A percentile compares a stretch with the other conserved stretches of the same genome.
phyloP scores from a whole-genome alignment of 1,140 invertebrate genomes.

The Ephestia elutella region DNA sequence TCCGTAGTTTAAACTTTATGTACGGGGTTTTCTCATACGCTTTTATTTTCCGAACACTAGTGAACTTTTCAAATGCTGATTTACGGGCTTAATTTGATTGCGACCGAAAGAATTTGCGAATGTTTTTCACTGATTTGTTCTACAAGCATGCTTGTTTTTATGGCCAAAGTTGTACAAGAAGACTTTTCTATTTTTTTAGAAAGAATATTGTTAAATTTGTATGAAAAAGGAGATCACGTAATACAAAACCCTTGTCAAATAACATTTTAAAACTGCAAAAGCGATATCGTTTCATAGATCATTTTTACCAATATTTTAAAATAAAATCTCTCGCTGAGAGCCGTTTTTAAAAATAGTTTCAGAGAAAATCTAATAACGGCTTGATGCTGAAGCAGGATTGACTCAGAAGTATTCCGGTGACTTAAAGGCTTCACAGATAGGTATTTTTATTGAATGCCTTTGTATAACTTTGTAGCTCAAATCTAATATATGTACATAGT shows the following conservation, averaged over 20 bases:
- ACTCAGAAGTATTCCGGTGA: neutral
- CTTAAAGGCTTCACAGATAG: neutral
- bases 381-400: conserved; percentile 39
- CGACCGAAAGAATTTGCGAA: too few species aligned
- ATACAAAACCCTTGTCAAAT: too few species aligned
- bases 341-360: conserved; percentile 33
- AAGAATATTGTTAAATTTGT: too few species aligned
- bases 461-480: too few species aligned
- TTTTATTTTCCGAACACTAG: conserved; percentile 14
- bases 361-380: conserved; percentile 49
- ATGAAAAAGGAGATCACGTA: too few species aligned
- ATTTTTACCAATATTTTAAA: conserved; percentile 1
- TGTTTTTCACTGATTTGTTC: too few species aligned
- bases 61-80: conserved; percentile 3
- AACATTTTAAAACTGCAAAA: too few species aligned
- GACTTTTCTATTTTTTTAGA: too few species aligned
- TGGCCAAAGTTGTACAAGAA: too few species aligned
- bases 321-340: conserved; percentile 15
- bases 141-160: too few species aligned
- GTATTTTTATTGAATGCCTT: neutral
- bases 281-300: too few species aligned
- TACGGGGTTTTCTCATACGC: conserved; percentile 14
- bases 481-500: too few species aligned
- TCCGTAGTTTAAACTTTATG: conserved; percentile 30
- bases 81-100: conserved; percentile 2